Percentiles rank a stretch among this genome's conserved stretches.
Conservation (phyloP, 2,888 invertebrate species). For the Hypsopygia costalis region DNA sequence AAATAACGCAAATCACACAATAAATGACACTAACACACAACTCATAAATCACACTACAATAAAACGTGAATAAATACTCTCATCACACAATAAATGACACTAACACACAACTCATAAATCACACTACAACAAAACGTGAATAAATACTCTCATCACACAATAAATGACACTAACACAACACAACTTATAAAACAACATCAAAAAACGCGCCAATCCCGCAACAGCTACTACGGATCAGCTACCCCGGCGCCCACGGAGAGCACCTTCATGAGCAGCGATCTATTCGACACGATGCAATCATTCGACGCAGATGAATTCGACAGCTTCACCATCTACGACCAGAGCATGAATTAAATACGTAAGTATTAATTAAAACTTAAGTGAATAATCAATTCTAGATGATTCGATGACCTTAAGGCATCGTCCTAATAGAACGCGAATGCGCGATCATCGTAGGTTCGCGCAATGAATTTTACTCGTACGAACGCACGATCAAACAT, state of each 20-base stretch:
- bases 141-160: conserved; percentile 3
- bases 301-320: conserved; percentile 65
- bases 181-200: neutral
- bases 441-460: too few relatives aligned
- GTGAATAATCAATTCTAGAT: too few relatives aligned
- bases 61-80: neutral
- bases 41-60: neutral
- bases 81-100: conserved; percentile 10
- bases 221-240: conserved; percentile 60
- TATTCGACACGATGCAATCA: conserved; percentile 59
- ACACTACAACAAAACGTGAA: neutral
- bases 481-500: too few relatives aligned
- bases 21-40: too few relatives aligned
- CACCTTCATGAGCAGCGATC: conserved; percentile 64
- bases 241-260: conserved; percentile 58
- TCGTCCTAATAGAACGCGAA: too few relatives aligned
- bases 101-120: too few relatives aligned
- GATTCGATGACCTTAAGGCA: too few relatives aligned
- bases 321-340: conserved; percentile 59
- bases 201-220: conserved; percentile 7
- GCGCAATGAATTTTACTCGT: too few relatives aligned
- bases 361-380: too few relatives aligned
- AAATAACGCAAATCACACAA: conserved; percentile 4
- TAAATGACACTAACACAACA: conserved; percentile 11
- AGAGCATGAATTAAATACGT: conserved; percentile 59